A percentile compares a stretch with the other conserved stretches of the same genome.
Evolutionary conservation across 2,888 invertebrate species (phyloP).

Genomic region (Melanotus villosus): DNA sequence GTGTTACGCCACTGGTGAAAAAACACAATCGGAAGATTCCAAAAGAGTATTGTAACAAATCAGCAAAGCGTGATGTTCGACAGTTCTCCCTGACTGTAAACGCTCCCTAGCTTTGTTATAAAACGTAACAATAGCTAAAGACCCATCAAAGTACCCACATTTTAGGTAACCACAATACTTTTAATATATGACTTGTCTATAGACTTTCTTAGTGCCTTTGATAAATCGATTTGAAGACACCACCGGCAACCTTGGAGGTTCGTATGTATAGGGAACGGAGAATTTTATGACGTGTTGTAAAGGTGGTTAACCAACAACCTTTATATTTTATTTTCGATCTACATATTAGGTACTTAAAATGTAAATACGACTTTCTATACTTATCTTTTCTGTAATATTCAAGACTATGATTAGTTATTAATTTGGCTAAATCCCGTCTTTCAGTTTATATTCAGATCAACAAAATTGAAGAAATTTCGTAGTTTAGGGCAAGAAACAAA

Average conservation of each 20-base stretch:
- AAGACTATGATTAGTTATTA: too few relatives aligned
- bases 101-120: conserved; percentile 57
- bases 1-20: conserved; percentile 49
- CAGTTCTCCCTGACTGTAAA: conserved; percentile 58
- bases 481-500: too few relatives aligned
- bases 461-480: too few relatives aligned
- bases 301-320: conserved; percentile 3
- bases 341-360: background rate
- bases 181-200: conserved; percentile 58
- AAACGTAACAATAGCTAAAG: conserved; percentile 58
- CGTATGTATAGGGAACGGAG: background rate
- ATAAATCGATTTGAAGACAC: conserved; percentile 55
- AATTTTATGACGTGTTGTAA: background rate
- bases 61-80: conserved; percentile 56
- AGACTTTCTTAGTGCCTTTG: conserved; percentile 45
- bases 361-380: background rate
- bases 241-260: background rate
- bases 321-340: background rate
- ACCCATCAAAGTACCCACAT: conserved; percentile 60
- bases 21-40: conserved; percentile 41
- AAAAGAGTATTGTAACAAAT: conserved; percentile 43
- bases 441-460: too few relatives aligned
- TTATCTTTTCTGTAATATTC: too few relatives aligned
- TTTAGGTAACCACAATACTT: conserved; percentile 55
- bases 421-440: too few relatives aligned